phyloP scores from a whole-genome alignment of 2,797 vertebrate genomes.

The Argya squamiceps region DNA sequence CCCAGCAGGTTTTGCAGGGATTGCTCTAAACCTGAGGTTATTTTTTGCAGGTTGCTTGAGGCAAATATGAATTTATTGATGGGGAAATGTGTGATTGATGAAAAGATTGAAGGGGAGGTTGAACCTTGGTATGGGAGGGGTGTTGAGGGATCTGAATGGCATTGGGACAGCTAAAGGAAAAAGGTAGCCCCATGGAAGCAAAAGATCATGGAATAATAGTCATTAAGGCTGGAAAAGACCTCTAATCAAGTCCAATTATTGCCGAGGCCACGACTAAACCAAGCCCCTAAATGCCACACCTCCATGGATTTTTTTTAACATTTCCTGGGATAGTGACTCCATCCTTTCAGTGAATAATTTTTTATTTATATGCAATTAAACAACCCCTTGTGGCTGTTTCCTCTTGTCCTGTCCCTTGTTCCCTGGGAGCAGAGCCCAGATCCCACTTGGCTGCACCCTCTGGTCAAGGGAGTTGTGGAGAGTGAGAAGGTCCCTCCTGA shows the following conservation, averaged over 20 bases:
- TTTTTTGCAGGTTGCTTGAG: not conserved
- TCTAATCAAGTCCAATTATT: not conserved
- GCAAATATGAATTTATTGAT: not conserved
- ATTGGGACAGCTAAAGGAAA: not conserved
- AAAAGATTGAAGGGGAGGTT: not conserved
- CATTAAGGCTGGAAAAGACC: not conserved
- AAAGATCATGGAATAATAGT: not conserved
- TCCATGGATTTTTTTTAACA: no score
- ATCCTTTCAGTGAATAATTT: not conserved
- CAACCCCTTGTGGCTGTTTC: not conserved
- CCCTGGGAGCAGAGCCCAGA: rapidly evolving
- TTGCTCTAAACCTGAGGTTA: not conserved
- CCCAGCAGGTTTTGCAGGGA: not conserved
- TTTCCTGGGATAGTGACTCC: not conserved
- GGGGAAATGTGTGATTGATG: not conserved
- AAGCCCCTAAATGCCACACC: not conserved
- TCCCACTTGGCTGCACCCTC: not conserved
- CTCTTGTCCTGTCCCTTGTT: not conserved
- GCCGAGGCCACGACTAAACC: not conserved
- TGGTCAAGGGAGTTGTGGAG: not conserved
- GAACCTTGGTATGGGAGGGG: not conserved
- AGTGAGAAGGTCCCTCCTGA: no score
- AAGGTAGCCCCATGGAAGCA: not conserved
- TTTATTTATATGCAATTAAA: not conserved
- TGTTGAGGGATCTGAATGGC: not conserved